A percentile compares a stretch with the other conserved stretches of the same genome.
phyloP scores from a whole-genome alignment of 2,888 invertebrate genomes.

The Camponotus fellah region DNA sequence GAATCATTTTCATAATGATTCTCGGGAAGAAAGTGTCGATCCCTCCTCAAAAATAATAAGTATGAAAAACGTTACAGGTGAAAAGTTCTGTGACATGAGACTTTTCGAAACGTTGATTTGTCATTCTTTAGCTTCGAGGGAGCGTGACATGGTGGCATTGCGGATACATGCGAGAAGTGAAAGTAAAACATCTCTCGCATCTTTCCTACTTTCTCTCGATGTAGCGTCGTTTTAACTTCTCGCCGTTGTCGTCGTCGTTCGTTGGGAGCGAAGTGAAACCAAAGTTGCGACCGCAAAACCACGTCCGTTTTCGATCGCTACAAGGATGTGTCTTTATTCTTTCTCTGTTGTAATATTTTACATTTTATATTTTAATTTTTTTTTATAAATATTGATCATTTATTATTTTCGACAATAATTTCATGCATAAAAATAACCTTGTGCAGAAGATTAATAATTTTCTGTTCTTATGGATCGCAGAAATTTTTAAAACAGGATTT shows the following conservation, averaged over 20 bases:
- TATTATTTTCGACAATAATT: background rate
- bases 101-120: constrained; percentile 15
- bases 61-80: background rate
- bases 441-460: background rate
- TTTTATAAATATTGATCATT: background rate
- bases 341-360: background rate
- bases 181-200: constrained; percentile 38
- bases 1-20: background rate
- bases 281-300: constrained; percentile 9
- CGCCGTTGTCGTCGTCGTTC: constrained; percentile 6
- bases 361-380: background rate
- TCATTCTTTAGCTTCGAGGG: background rate
- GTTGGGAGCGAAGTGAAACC: constrained; percentile 21
- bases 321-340: background rate
- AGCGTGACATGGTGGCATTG: constrained; percentile 5
- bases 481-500: background rate
- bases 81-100: background rate
- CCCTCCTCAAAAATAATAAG: background rate
- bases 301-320: constrained; percentile 8
- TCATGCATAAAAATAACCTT: background rate
- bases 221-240: constrained; percentile 16
- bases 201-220: constrained; percentile 41
- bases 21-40: background rate
- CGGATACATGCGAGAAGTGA: constrained; percentile 16
- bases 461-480: background rate